Base-by-base conservation (phyloP, 2,797 vertebrate genomes). In the Sphenopsis melanotis region DNA sequence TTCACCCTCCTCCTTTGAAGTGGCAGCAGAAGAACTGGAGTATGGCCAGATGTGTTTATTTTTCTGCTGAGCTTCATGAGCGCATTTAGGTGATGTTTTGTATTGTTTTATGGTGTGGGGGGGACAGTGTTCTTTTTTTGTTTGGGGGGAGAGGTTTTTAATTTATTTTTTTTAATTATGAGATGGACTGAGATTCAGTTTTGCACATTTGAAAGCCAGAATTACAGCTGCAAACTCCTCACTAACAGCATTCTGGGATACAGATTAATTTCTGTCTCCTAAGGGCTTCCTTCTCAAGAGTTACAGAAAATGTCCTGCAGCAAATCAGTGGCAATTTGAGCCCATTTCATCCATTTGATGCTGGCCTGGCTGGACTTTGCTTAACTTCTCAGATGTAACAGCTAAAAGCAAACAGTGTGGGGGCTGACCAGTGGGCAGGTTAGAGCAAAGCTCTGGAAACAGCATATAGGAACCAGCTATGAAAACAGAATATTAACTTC, bases 31-130 rank as follows among this genome's bases (percentile, higher is more conserved):
- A 86, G 32, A 82, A 46, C 0, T 87, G 63, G 49, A 76, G 52
- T 42, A 74, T 5, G 34, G 70, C 34, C 83, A 95, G 56, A 81
- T 59, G 41, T 49, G 42, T 60, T 94, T 82, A 74, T 74, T 91
- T 93, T 87, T 56, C 57, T 59, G 24, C 22, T 64, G 59, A 83
- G 22, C 64, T 94, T 83, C 71, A 49, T 36, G 55, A 86, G 23
- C 29, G 29, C 12, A 23, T 79, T 89, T 83, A 10, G 37, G 12
- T 16, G 44, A 74, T 52, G 12, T 0, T 22, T 24, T 47, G 32
- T 32, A 39, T 56, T 74, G 20, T 42, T 53, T 36, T 7, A 32
- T 5, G 9, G 7, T 0, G 10, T 0, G 23, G 3, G 8, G 10
- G 14, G 9, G 5, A 39, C 5, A 26, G 5, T 23, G n/a, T 8